Evolutionary conservation across 2,888 invertebrate species (phyloP), one percentile per base, ranked within the genome.

Genomic region (Lymantria dispar): DNA sequence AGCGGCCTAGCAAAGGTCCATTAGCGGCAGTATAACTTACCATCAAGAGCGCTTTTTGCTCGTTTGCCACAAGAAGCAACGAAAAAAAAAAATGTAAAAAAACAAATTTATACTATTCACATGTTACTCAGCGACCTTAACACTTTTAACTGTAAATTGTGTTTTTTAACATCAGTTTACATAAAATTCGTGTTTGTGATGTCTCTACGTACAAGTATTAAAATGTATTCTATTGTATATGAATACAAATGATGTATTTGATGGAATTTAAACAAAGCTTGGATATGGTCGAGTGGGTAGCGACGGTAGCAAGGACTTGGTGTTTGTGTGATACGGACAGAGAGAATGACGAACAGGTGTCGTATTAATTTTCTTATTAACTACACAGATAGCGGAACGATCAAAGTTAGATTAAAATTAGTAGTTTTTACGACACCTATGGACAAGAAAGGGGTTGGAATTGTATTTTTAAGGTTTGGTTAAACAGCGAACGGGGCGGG

Each of bases 231-330:
- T 59, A 57, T 56, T 63, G 62, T 61, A 65, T 64, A 68, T 62
- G 66, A 67, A 64, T 62, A 68, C 66, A 67, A 60, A 76, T 68
- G 62, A 62, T 63, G 48, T 55, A 60, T 68, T 65, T 62, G 62
- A 60, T 60, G 64, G 71, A 73, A 75, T 77, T 74, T 68, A 72
- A 77, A 78, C 67, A 74, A 64, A 64, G 61, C 64, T 62, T 64
- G 65, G 76, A 60, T 62, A 62, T 66, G 78, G 71, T 72, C 72
- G 68, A 74, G 75, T 56, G 61, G 51, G 64, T 70, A 52, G 52
- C 53, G 76, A 74, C 67, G 3, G 13, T 45, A 36, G 29, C 40
- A 41, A 41, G 41, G 36, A 40, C 12, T 38, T 10, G 7, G 1
- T 5, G 3, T 1, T 33, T 10, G n/a, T 33, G 38, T 62, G 56